Base-by-base conservation (phyloP, 2,888 invertebrate genomes). In the Rapana venosa region DNA sequence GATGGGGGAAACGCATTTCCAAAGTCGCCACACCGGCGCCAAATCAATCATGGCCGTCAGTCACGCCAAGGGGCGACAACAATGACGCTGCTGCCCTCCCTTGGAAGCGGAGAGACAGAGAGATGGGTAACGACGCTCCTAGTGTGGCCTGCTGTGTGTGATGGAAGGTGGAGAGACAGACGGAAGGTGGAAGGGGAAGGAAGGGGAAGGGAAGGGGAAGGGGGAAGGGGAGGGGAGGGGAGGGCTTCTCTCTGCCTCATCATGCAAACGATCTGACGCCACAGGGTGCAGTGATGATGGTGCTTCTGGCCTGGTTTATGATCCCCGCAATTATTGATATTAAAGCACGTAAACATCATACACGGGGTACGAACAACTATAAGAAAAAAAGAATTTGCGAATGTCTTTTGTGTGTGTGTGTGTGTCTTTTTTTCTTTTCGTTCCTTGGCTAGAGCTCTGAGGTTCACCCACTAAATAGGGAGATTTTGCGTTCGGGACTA, bases 1-100 rank as follows among this genome's bases (percentile, higher is more conserved):
- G 66, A 66, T 20, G 17, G 66, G 66, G 66, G 66, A 66, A 26
- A 47, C 22, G 17, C 20, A 66, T 26, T 66, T 47, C 47, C 66
- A 22, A 66, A 26, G 22, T 6, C 66, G 66, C 66, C 66, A 66
- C 66, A 66, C 22, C 66, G 66, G 66, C 66, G 66, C 66, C 66
- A 66, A 66, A 66, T 66, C 66, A 66, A 66, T 66, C 66, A 66
- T 66, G 66, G 66, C 66, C 66, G 66, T 66, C 66, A 66, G 66
- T 22, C 66, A 17, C 66, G 22, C 22, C 66, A 20, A 66, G 22
- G 66, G 66, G 26, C 66, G 66, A 66, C 66, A 66, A 66, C 66
- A 66, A 66, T 66, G 66, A 26, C 66, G 66, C 66, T 66, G 20
- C 66, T 66, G 20, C 66, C 26, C 66, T 17, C 66, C 66, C 66